A percentile compares a stretch with the other conserved stretches of the same genome.
These are phyloP conservation scores for Chymomyza costata DNA, from an alignment of 1,140 invertebrate genomes.

Conservation along the genomic window DNA sequence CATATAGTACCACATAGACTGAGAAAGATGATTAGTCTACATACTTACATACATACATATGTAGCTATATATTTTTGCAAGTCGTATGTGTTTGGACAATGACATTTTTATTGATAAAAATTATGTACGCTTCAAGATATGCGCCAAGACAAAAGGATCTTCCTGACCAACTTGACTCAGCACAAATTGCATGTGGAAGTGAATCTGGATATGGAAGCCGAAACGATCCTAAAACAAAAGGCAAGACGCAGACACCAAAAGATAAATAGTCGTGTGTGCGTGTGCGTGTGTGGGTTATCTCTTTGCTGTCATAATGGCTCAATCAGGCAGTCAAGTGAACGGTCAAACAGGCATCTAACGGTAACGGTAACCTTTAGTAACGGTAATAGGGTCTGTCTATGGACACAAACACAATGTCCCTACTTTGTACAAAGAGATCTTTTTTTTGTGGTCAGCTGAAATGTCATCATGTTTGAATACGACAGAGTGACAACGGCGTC, in stretches of 20 bases:
- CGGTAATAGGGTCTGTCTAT: constrained; percentile 1
- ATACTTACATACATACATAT: constrained; percentile 12
- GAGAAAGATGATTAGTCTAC: constrained; percentile 35
- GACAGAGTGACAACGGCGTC: constrained; percentile 1
- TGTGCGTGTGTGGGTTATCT: background rate
- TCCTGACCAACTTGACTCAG: constrained; percentile 59
- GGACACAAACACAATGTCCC: constrained; percentile 31
- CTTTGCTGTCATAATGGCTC: constrained; percentile 55
- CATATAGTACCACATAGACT: too few species aligned
- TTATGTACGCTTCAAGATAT: constrained; percentile 50
- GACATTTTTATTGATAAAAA: constrained; percentile 62
- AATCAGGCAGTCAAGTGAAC: constrained; percentile 41
- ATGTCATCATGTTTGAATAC: constrained; percentile 14
- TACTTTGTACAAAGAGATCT: constrained; percentile 18
- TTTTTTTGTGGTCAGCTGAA: constrained; percentile 21
- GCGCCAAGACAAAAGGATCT: constrained; percentile 30
- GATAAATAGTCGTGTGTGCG: constrained; percentile 2
- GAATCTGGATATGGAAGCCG: too few species aligned
- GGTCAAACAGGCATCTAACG: constrained; percentile 17
- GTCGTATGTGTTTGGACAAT: constrained; percentile 28
- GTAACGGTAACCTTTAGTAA: constrained; percentile 19
- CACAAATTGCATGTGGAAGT: constrained; percentile 55
- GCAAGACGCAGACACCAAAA: constrained; percentile 2
- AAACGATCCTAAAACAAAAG: constrained; percentile 30
- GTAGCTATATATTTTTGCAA: too few species aligned